These are phyloP conservation scores for Malurus elegans DNA, from an alignment of 2,113 vertebrate genomes.

Conservation along the genomic window DNA sequence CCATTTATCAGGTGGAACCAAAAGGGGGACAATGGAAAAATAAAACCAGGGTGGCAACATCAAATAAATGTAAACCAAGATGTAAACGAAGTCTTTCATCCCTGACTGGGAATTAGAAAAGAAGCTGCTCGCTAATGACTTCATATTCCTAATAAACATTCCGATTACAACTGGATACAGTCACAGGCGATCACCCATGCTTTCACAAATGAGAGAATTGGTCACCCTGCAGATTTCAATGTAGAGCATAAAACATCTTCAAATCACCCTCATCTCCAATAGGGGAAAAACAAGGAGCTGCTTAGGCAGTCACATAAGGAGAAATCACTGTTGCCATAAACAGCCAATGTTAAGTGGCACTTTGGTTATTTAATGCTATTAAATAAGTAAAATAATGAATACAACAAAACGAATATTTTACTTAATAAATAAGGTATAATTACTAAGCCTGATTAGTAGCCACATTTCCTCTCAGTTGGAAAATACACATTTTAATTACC, in stretches of 20 bases:
- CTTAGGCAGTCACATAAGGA: neutral
- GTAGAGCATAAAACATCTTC: neutral
- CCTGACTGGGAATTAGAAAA: neutral
- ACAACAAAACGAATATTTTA: neutral
- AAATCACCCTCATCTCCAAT: neutral
- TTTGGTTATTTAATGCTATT: neutral
- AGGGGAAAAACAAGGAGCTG: neutral
- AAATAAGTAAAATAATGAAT: neutral
- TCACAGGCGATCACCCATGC: neutral
- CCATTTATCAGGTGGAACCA: neutral
- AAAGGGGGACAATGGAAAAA: neutral
- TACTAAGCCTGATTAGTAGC: neutral
- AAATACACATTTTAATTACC: neutral
- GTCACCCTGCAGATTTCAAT: neutral
- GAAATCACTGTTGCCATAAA: neutral
- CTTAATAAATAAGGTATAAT: neutral
- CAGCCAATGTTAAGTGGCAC: neutral
- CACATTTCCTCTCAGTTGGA: neutral
- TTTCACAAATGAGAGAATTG: neutral
- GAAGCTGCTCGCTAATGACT: neutral
- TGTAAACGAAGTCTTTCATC: neutral
- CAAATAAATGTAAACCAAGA: neutral
- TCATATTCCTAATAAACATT: neutral
- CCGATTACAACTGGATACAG: neutral
- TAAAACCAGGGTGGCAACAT: neutral